phyloP scores from a whole-genome alignment of 2,113 vertebrate species.

The Pseudopipra pipra region DNA sequence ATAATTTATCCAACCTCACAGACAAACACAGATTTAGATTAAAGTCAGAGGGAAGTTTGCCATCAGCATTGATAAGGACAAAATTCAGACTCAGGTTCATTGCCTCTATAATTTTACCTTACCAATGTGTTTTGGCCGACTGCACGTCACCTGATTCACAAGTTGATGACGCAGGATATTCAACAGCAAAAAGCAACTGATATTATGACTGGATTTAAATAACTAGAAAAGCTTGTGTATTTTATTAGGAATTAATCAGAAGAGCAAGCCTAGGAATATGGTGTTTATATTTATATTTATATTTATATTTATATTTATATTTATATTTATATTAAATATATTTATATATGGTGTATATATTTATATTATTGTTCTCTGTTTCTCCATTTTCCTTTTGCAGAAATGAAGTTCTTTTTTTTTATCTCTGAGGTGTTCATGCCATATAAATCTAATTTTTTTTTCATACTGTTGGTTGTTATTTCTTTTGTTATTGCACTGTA shows the following conservation, averaged over 20 bases:
- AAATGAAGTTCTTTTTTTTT: background rate
- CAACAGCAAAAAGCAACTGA: background rate
- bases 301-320: too few relatives aligned
- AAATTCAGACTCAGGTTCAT: background rate
- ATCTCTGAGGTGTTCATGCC: background rate
- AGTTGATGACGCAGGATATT: background rate
- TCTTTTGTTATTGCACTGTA: background rate
- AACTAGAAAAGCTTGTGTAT: background rate
- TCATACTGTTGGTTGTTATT: background rate
- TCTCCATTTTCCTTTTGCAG: background rate
- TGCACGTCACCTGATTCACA: background rate
- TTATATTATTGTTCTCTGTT: background rate
- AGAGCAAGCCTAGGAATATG: background rate
- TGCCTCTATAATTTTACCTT: background rate
- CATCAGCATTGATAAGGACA: background rate
- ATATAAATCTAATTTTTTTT: background rate
- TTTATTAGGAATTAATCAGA: background rate
- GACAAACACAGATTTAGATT: background rate
- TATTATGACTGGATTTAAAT: background rate
- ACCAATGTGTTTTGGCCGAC: background rate
- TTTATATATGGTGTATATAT: too few relatives aligned
- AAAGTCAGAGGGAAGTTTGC: background rate
- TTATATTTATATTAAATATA: too few relatives aligned
- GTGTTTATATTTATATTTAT: too few relatives aligned
- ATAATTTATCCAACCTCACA: background rate